Base-by-base conservation (phyloP, 2,113 vertebrate genomes). In the Dryoscopus gambensis region DNA sequence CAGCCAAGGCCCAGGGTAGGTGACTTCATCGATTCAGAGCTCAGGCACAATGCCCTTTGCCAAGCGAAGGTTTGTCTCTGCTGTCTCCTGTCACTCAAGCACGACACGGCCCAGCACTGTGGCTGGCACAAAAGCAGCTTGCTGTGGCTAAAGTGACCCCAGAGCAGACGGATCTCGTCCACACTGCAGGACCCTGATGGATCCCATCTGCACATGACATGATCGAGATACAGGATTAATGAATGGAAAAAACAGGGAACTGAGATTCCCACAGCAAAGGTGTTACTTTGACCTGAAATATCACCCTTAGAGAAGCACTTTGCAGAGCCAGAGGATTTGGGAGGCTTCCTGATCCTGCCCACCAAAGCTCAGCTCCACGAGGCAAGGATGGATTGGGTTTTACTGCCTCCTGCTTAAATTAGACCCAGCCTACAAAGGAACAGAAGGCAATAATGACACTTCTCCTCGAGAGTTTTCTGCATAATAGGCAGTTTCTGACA, bases 401-500 rank as follows among this genome's bases (percentile, higher is more conserved):
- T 70, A 75, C 40, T 10, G 17, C 52, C 65, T 75, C 15, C 0
- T n/a, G 60, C 84, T 64, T 39, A 23, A 56, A 46, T 59, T 42
- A 89, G 57, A 22, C 30, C 56, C 10, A 33, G 62, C 80, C 94
- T 79, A 40, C 22, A 49, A 53, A 77, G 15, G 79, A 96, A 52
- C 96, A 95, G 95, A 90, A 93, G 93, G 93, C 83, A 47, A 8
- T 11, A 59, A 85, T 15, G 92, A 86, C 94, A 83, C 88, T 80
- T 95, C 85, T 90, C 82, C 59, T 12, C 11, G 1, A 86, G 95
- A 84, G 89, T 92, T 94, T 94, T 93, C 83, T 93, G 90, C 90
- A 84, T 60, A 65, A 88, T 78, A 73, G 71, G 83, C 85, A 86
- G 47, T 90, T 96, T 92, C 86, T 96, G 90, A 93, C 94, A 96